These are phyloP conservation scores for Synanceia verrucosa DNA, from an alignment of 2,797 vertebrate species.

Conservation along the genomic window DNA sequence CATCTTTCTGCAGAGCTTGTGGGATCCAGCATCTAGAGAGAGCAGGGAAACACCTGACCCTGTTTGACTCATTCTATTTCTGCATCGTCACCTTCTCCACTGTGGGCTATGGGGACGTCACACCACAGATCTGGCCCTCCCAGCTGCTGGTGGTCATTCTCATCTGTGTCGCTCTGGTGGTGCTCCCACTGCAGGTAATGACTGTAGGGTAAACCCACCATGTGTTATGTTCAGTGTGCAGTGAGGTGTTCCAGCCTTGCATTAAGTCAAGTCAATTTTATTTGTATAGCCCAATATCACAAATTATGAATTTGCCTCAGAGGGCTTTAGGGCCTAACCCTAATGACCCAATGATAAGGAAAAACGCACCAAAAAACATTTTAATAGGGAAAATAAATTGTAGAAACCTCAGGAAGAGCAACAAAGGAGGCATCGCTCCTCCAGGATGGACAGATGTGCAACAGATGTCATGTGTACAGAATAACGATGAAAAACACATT, in stretches of 20 bases:
- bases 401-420: too few species aligned
- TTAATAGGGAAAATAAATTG: too few species aligned
- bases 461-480: too few species aligned
- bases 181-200: constrained; percentile 86
- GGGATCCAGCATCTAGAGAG: constrained; percentile 89
- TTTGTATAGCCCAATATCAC: too few species aligned
- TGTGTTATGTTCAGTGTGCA: not conserved
- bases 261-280: not conserved
- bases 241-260: not conserved
- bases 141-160: constrained; percentile 89
- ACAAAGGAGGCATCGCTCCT: too few species aligned
- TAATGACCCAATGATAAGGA: too few species aligned
- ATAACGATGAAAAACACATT: too few species aligned
- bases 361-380: too few species aligned
- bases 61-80: constrained; percentile 88
- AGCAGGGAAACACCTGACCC: constrained; percentile 82
- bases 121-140: constrained; percentile 88
- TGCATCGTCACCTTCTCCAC: constrained; percentile 91
- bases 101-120: constrained; percentile 88
- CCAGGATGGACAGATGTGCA: too few species aligned
- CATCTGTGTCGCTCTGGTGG: constrained; percentile 89
- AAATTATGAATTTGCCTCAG: too few species aligned
- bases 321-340: too few species aligned
- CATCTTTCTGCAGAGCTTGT: constrained; percentile 71
- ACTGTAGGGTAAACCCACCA: not conserved